Evolutionary conservation across 2,888 invertebrate genomes (phyloP).

Genomic region (Doris montereyensis): DNA sequence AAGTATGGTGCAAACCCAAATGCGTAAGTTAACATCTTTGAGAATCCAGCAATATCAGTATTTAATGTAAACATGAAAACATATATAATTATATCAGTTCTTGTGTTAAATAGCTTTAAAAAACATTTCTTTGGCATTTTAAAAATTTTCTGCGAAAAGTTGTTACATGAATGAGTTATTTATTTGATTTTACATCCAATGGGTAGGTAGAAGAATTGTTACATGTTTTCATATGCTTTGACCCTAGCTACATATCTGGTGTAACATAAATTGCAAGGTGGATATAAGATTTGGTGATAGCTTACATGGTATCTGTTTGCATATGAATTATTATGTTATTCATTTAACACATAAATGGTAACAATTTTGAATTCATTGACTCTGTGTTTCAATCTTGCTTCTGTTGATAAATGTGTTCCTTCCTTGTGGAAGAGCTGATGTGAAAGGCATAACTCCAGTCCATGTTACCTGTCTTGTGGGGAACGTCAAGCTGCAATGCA

Average conservation of each 20-base stretch:
- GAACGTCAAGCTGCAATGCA: slow-evolving; percentile 65
- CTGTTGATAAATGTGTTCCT: not conserved
- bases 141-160: not conserved
- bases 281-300: too few species aligned
- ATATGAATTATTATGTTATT: too few species aligned
- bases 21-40: slow-evolving; percentile 55
- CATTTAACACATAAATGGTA: not conserved
- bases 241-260: too few species aligned
- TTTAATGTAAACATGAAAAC: not conserved
- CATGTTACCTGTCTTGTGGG: slow-evolving; percentile 73
- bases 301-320: too few species aligned
- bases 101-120: not conserved
- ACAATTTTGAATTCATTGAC: not conserved
- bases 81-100: not conserved
- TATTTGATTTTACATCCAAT: not conserved
- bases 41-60: not conserved
- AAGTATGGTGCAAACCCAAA: slow-evolving; percentile 74
- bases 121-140: not conserved
- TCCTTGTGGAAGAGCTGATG: slow-evolving; percentile 61
- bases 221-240: too few species aligned
- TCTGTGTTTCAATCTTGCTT: not conserved
- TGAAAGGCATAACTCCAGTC: slow-evolving; percentile 72
- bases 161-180: not conserved
- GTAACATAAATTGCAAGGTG: too few species aligned
- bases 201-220: too few species aligned